phyloP scores from a whole-genome alignment of 2,797 vertebrate species.

The Rhynchonycteris naso region DNA sequence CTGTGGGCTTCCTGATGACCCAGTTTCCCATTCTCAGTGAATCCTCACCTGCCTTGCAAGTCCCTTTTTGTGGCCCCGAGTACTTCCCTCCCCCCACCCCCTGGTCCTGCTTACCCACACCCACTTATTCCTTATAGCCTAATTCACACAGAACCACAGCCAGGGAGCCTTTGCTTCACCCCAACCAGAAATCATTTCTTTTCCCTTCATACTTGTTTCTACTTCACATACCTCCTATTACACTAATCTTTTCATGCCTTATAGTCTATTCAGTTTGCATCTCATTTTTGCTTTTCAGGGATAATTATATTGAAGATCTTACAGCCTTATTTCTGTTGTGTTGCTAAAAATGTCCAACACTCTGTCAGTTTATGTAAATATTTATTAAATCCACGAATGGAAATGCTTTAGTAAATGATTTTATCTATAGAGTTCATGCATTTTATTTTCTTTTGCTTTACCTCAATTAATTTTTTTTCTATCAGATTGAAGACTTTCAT shows the following conservation, averaged over 20 bases:
- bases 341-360: background rate
- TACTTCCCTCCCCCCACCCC: background rate
- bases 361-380: background rate
- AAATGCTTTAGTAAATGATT: background rate
- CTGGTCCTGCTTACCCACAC: background rate
- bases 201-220: background rate
- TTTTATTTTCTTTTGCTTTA: constrained; percentile 14
- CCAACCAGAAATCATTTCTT: background rate
- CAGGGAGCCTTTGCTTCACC: background rate
- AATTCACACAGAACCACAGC: background rate
- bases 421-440: background rate
- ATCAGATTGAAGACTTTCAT: background rate
- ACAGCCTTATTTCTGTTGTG: background rate
- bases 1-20: background rate
- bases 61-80: background rate
- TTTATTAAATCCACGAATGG: background rate
- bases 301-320: background rate
- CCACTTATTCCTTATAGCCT: background rate
- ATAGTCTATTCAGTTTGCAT: background rate
- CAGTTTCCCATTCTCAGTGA: background rate
- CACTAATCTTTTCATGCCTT: background rate
- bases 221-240: background rate
- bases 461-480: background rate
- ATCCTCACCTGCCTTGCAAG: background rate
- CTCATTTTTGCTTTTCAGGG: background rate